Base-by-base conservation (phyloP, 1,140 invertebrate genomes). In the Cryptotermes secundus region DNA sequence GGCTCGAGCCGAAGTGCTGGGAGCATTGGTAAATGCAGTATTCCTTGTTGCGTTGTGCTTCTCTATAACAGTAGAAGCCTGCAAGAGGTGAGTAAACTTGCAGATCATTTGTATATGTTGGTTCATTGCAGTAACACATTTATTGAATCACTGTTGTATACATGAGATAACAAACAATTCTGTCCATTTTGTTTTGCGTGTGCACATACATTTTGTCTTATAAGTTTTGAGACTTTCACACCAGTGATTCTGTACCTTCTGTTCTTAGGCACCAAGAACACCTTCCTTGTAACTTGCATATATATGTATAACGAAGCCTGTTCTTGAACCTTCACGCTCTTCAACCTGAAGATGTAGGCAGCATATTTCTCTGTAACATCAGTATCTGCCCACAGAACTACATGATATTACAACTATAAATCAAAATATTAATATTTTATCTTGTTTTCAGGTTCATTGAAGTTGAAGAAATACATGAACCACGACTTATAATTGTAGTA, bases 11-110 rank as follows among this genome's bases (percentile, higher is more conserved):
- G 97, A 98, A 90, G 96, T 98, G 0, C 89, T 98, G n/a, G 97
- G 97, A n/a, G 96, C 96, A 2, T 90, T 98, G 80, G 95, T 98
- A 1, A 98, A 98, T 90, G 96, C 96, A 4, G 96, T 98, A 36
- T 98, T 98, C 89, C 92, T 98, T 72, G 95, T 97, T n/a, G 97
- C 97, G 22, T 90, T 98, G 38, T 98, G 96, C 90, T 98, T 98
- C 90, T 97, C 96, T 85, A 97, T 98, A 87, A 95, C 96, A 3
- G 96, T 98, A 45, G 96, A 98, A 89, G 96, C 96, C 2, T 94
- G 95, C 87, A 97, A 98, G 89, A 93, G 96, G 90, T 90, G 88
- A 81, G 87, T 6, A n/a, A 10, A 59, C 3, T 45, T 80, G 38
- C 31, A 19, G n/a, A 80, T 80, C 34, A 34, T 35, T 79, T 34